A percentile compares a stretch with the other conserved stretches of the same genome.
Conservation (phyloP, 2,797 vertebrate genomes). For the Girardinus metallicus region DNA sequence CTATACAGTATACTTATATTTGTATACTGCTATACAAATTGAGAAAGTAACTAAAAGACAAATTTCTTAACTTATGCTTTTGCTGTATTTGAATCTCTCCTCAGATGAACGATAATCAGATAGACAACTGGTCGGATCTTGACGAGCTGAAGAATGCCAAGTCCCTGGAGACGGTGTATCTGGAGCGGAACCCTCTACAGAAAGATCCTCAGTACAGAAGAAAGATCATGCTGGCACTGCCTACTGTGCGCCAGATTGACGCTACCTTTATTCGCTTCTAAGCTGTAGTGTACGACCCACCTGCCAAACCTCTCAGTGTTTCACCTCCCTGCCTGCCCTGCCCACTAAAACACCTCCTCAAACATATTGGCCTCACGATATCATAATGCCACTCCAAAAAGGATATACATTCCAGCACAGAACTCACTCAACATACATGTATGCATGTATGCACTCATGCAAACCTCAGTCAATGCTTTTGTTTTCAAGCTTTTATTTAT, state of each 20-base stretch:
- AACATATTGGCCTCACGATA: slow-evolving; percentile 41
- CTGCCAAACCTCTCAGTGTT: slow-evolving; percentile 58
- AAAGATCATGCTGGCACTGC: slow-evolving; percentile 97
- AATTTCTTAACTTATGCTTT: neutral
- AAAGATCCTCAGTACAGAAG: slow-evolving; percentile 97
- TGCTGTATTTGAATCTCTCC: slow-evolving; percentile 24
- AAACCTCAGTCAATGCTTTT: slow-evolving; percentile 56
- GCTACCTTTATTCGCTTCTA: slow-evolving; percentile 97
- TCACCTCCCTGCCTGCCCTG: slow-evolving; percentile 27
- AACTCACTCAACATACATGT: slow-evolving; percentile 62
- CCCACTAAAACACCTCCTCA: slow-evolving; percentile 41
- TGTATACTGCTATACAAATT: too few species aligned
- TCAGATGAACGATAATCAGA: slow-evolving; percentile 98
- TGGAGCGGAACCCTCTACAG: slow-evolving; percentile 96
- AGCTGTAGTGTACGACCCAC: slow-evolving; percentile 57
- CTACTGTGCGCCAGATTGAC: slow-evolving; percentile 94
- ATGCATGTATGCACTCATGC: slow-evolving; percentile 68
- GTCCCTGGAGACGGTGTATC: slow-evolving; percentile 93
- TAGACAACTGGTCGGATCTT: slow-evolving; percentile 96
- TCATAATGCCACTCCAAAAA: slow-evolving; percentile 46
- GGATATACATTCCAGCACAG: slow-evolving; percentile 51
- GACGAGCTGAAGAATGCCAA: slow-evolving; percentile 95
- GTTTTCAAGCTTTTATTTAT: slow-evolving; percentile 71
- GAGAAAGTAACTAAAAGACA: neutral
- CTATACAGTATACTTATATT: too few species aligned